These are phyloP conservation scores for Gouania willdenowi DNA, from an alignment of 2,797 vertebrate genomes.

Conservation along the genomic window DNA sequence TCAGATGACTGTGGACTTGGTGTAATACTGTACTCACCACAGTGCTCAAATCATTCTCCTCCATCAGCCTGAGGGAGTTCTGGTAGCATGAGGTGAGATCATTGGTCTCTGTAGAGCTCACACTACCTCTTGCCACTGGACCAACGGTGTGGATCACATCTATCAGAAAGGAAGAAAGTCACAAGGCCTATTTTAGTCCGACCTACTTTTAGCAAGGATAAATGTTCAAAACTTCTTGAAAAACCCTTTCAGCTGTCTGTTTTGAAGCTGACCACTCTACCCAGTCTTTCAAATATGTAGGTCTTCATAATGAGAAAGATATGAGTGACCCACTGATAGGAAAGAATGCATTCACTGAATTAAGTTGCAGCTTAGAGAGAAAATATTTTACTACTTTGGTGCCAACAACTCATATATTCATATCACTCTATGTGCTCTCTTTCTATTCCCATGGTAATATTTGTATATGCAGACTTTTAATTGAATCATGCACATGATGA, in stretches of 20 bases:
- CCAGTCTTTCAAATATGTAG: slow-evolving; percentile 7
- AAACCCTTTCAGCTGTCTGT: too few relatives aligned
- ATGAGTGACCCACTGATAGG: slow-evolving; percentile 38
- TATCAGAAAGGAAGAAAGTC: slow-evolving; percentile 52
- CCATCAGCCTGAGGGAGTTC: slow-evolving; percentile 87
- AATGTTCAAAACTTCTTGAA: slow-evolving; percentile 9
- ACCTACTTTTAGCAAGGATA: slow-evolving; percentile 18
- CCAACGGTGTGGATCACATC: slow-evolving; percentile 99
- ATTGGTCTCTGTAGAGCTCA: slow-evolving; percentile 82
- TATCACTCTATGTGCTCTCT: slow-evolving; percentile 71
- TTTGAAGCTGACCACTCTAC: too few relatives aligned
- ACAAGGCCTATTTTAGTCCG: slow-evolving; percentile 28
- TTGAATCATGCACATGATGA: slow-evolving; percentile 71
- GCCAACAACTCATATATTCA: slow-evolving; percentile 79
- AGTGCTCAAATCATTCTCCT: slow-evolving; percentile 85
- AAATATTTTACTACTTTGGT: slow-evolving; percentile 86
- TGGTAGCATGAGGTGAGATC: slow-evolving; percentile 94
- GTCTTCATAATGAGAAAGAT: slow-evolving; percentile 50
- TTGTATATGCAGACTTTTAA: slow-evolving; percentile 50
- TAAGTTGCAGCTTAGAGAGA: slow-evolving; percentile 74
- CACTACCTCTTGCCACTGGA: slow-evolving; percentile 90
- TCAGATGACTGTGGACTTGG: not conserved
- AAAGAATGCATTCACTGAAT: slow-evolving; percentile 72
- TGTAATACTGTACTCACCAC: slow-evolving; percentile 82
- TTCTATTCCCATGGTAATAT: slow-evolving; percentile 75